Percentiles rank a stretch among this genome's conserved stretches.
phyloP scores from a whole-genome alignment of 2,113 vertebrate genomes.

The Alethe diademata region DNA sequence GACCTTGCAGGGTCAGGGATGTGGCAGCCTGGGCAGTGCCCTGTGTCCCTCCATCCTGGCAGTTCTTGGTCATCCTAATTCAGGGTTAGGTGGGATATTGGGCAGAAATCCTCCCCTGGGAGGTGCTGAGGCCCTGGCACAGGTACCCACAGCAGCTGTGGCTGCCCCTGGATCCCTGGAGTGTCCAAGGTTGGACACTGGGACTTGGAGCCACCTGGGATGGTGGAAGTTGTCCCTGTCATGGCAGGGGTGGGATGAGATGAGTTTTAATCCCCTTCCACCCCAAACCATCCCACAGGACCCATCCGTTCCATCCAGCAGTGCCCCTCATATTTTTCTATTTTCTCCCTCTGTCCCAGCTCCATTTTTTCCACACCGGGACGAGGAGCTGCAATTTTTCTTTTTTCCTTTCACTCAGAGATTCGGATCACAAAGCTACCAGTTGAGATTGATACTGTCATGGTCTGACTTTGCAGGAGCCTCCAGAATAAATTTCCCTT shows the following conservation, averaged over 20 bases:
- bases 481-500: conserved; percentile 54
- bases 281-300: background rate
- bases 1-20: background rate
- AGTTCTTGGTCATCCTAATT: background rate
- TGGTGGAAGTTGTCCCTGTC: background rate
- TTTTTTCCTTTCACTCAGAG: background rate
- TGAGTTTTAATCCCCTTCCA: background rate
- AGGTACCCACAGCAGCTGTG: background rate
- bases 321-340: fast-evolving
- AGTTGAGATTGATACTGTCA: background rate
- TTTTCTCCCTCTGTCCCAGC: background rate
- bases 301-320: background rate
- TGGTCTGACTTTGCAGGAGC: background rate
- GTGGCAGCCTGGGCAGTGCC: background rate
- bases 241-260: background rate
- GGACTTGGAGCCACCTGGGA: background rate
- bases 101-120: background rate
- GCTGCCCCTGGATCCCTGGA: background rate
- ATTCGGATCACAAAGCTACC: background rate
- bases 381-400: background rate
- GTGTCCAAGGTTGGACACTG: background rate
- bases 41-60: background rate
- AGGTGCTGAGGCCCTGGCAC: background rate
- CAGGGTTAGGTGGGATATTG: background rate
- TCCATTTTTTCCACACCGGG: fast-evolving